Evolutionary conservation across 2,888 invertebrate species (phyloP).

Genomic region (Apamea anceps): DNA sequence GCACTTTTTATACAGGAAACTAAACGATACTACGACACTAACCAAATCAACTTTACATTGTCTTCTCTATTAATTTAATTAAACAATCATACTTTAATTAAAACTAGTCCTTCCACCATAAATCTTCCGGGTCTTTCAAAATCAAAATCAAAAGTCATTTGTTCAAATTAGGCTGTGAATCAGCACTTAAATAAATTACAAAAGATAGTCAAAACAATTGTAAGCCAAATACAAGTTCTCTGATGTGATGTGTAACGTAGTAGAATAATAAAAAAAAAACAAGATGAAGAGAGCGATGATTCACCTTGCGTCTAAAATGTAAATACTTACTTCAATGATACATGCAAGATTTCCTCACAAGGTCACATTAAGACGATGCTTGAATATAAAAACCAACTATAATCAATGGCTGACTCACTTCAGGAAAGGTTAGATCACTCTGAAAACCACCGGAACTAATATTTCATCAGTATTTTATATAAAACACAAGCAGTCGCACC

Average conservation of each 20-base stretch:
- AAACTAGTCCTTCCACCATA: neutral
- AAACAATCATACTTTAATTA: neutral
- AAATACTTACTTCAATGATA: slow-evolving; percentile 15
- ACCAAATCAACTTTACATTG: neutral
- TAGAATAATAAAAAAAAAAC: neutral
- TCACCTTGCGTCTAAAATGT: slow-evolving; percentile 21
- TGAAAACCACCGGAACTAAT: slow-evolving; percentile 11
- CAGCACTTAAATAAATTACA: too few species aligned
- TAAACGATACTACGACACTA: neutral
- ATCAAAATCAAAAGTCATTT: too few species aligned
- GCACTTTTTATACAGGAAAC: neutral
- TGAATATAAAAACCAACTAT: slow-evolving; percentile 29
- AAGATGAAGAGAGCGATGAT: slow-evolving; percentile 19
- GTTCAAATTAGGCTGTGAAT: too few species aligned
- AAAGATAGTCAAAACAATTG: neutral
- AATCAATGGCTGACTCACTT: slow-evolving; percentile 39
- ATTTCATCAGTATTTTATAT: slow-evolving; percentile 32
- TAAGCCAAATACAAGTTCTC: neutral
- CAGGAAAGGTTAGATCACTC: slow-evolving; percentile 24
- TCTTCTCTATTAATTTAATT: neutral
- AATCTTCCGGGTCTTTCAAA: neutral
- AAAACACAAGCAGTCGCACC: slow-evolving; percentile 10
- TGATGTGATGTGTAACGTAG: neutral
- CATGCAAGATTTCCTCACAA: slow-evolving; percentile 4
- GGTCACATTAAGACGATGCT: slow-evolving; percentile 7